A percentile compares a stretch with the other conserved stretches of the same genome.
phyloP scores from a whole-genome alignment of 2,797 vertebrate species.

The Taenioides sp. region DNA sequence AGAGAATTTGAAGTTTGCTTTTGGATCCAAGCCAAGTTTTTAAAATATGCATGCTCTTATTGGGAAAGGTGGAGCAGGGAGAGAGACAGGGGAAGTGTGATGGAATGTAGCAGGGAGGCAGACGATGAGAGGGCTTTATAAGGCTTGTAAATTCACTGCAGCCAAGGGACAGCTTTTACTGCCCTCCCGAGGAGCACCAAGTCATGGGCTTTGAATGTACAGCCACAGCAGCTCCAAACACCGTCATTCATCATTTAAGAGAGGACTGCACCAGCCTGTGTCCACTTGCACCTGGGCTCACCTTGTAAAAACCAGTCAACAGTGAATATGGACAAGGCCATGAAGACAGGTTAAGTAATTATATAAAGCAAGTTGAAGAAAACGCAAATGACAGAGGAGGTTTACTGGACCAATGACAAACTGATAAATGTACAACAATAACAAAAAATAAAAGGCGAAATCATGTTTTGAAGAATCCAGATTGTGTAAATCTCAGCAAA shows the following conservation, averaged over 20 bases:
- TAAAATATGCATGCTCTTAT: slow-evolving; percentile 54
- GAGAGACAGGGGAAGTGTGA: slow-evolving; percentile 4
- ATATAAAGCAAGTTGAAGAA: background rate
- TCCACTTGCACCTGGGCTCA: slow-evolving; percentile 8
- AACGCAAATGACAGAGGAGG: background rate
- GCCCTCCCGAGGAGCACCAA: slow-evolving; percentile 54
- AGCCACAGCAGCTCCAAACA: slow-evolving; percentile 21
- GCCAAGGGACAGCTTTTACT: slow-evolving; percentile 61
- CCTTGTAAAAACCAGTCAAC: slow-evolving; percentile 11
- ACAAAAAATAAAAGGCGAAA: background rate
- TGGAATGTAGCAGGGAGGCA: slow-evolving; percentile 5
- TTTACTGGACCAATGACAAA: background rate
- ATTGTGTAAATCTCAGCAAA: background rate
- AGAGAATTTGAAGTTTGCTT: slow-evolving; percentile 50
- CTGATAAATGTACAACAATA: background rate
- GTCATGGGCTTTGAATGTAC: slow-evolving; percentile 42
- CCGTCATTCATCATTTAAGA: slow-evolving; percentile 17
- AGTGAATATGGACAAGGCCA: background rate
- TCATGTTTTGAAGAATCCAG: too few species aligned
- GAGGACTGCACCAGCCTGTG: slow-evolving; percentile 15
- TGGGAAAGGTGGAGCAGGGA: slow-evolving; percentile 29
- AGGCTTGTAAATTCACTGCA: slow-evolving; percentile 58
- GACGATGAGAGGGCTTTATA: slow-evolving; percentile 48
- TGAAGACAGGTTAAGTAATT: slow-evolving; percentile 1
- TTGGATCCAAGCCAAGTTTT: slow-evolving; percentile 57